phyloP scores from a whole-genome alignment of 2,797 vertebrate species.

The Malurus leucopterus region DNA sequence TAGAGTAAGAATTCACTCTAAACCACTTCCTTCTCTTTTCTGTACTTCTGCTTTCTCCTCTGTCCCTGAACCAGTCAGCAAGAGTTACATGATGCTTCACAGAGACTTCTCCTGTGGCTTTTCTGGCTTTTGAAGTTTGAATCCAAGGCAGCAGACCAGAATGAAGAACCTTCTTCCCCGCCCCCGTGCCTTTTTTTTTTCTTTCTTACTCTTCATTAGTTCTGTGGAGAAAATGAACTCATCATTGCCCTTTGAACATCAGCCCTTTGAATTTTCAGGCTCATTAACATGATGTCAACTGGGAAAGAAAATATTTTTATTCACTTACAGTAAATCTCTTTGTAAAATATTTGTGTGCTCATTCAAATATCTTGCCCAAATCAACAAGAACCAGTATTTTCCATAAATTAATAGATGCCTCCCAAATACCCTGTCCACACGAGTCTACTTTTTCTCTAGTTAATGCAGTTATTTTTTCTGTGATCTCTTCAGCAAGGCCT shows the following conservation, averaged over 20 bases:
- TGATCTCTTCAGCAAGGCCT: not conserved
- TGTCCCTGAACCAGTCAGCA: not conserved
- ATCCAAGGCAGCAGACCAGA: not conserved
- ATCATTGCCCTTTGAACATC: not conserved
- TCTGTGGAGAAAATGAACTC: not conserved
- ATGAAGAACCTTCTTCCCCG: not conserved
- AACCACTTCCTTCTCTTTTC: not conserved
- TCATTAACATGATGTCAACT: conserved; percentile 1
- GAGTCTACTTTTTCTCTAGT: not conserved
- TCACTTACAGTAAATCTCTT: not conserved
- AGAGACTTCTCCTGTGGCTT: not conserved
- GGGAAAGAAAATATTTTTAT: conserved; percentile 18
- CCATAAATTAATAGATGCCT: not conserved
- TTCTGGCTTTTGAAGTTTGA: not conserved
- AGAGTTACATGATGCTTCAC: not conserved
- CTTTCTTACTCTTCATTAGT: not conserved
- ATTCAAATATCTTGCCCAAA: not conserved
- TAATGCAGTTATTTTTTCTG: not conserved
- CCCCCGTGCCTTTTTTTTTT: accelerated
- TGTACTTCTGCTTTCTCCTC: not conserved
- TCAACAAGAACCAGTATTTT: not conserved
- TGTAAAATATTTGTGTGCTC: not conserved
- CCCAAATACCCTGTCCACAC: not conserved
- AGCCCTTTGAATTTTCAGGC: conserved; percentile 13
- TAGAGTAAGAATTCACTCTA: not conserved